Evolutionary conservation across 2,888 invertebrate species (phyloP), one percentile per base, ranked within the genome.

Genomic region (Trichopria drosophilae): DNA sequence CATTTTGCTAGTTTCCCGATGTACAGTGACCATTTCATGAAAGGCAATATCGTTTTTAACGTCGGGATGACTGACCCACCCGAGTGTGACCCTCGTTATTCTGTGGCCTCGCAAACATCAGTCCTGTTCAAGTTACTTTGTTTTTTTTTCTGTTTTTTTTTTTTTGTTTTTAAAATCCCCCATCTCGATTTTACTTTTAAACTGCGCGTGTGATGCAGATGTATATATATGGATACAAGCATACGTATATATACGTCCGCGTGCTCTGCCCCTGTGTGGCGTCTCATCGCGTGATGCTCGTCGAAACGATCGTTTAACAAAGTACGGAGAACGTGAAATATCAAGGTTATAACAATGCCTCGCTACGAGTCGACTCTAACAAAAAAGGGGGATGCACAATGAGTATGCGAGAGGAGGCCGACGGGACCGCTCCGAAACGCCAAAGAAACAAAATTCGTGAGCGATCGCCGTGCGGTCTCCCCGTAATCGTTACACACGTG

Each of bases 11-110:
- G 35, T 44, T 47, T 44, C 18, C 13, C 53, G n/a, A 51, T 52
- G 51, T 70, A 73, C 73, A 74, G 73, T 74, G 73, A 74, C 73
- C 73, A 74, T 74, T 70, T 71, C 64, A 63, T 71, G 72, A 72
- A 71, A 72, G 71, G 22, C 28, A 50, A 56, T 51, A 49, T 52
- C 28, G 13, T 26, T 10, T 24, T 23, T n/a, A n/a, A n/a, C n/a
- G n/a, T 45, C 29, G 34, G 49, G 40, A 31, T 51, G 52, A 47
- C 51, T 57, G 55, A 62, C 44, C 48, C 43, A 52, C 46, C n/a
- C n/a, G n/a, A n/a, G n/a, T n/a, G n/a, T 57, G 59, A 63, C 68
- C 67, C 67, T 67, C 71, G 72, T 73, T 75, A 73, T 73, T 75
- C 74, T 72, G 74, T 72, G 72, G 72, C 65, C 52, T 58, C 55